Evolutionary conservation across 2,113 vertebrate genomes (phyloP), one percentile per base, ranked within the genome.

Genomic region (Pimephales promelas): DNA sequence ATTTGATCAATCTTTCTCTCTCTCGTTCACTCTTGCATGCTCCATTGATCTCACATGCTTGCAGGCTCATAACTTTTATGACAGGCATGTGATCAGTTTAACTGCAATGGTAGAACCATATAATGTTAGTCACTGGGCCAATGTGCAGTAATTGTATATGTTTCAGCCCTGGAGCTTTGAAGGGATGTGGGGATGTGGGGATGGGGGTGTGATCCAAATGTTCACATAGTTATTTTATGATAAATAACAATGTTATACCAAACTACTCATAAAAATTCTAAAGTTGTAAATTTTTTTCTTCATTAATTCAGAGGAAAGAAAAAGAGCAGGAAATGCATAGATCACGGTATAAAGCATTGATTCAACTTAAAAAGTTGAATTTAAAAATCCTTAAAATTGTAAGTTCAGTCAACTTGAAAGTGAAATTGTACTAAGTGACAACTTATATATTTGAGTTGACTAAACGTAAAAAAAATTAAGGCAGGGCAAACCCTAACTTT

Each of bases 1-100:
- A 80, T 83, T 76, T 80, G 81, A 85, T 59, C 22, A 75, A 79
- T 18, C 16, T 52, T 77, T 54, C 64, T 62, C 24, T 4, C 43
- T 3, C 54, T 36, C n/a, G 52, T 56, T 72, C 62, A 70, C 36
- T 70, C 49, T 70, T 31, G 71, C 16, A 47, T 31, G 62, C 13
- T 36, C 22, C 47, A 62, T 36, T 70, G 47, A 56, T 52, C 80
- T 77, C 80, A 49, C 52, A 76, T 68, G 61, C 28, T 85, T 77
- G 77, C 49, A 72, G 40, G 26, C 62, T 52, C 62, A 54, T 71
- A 61, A 82, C 18, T 68, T 78, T 79, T 16, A 82, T 9, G 52
- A 40, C 49, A 68, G 80, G 24, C 56, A 52, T 78, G 73, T 62
- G 54, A 79, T 72, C 66, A 52, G 57, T 61, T 73, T 79, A 52